Evolutionary conservation across 1,140 invertebrate genomes (phyloP), one percentile per base, ranked within the genome.

Genomic region (Zophobas morio): DNA sequence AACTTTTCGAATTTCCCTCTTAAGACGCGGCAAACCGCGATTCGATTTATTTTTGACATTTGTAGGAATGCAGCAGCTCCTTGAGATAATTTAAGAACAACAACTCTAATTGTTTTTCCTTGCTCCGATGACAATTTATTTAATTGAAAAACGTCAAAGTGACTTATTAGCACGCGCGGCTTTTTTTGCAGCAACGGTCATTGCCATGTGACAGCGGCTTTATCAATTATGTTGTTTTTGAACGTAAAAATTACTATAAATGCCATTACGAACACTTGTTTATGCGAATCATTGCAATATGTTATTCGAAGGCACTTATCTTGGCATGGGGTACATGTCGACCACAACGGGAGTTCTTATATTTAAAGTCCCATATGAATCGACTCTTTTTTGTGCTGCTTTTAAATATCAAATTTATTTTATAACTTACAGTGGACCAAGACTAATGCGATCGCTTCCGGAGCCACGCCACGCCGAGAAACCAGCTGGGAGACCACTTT

Each of bases 241-340:
- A 74, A 49, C 34, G 70, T 53, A 78, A 78, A 73, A 74, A 70
- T 74, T 74, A 74, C 74, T 40, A 60, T 53, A 70, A 63, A 63
- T 63, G 73, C 76, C 42, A 76, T 80, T 78, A 80, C 73, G 72
- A 78, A 76, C 79, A 80, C 79, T 80, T 80, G 79, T 80, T 80
- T 80, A 76, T 77, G 77, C 79, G 79, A 78, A 78, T 80, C 71
- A 72, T 72, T 70, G 73, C 70, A 78, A 76, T 80, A 80, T 74
- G 74, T 80, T 80, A 60, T 71, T 54, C 49, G 53, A 71, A 57
- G 77, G 57, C 70, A 70, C 66, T 78, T 76, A 78, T 76, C 79
- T 74, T 76, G 71, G 79, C 56, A 78, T 80, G 79, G 74, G 79
- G 79, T 80, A 78, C 77, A 75, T 56, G 49, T 66, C 51, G 54